Conservation (phyloP, 2,113 vertebrate genomes). For the Machaerirhynchus nigripectus region DNA sequence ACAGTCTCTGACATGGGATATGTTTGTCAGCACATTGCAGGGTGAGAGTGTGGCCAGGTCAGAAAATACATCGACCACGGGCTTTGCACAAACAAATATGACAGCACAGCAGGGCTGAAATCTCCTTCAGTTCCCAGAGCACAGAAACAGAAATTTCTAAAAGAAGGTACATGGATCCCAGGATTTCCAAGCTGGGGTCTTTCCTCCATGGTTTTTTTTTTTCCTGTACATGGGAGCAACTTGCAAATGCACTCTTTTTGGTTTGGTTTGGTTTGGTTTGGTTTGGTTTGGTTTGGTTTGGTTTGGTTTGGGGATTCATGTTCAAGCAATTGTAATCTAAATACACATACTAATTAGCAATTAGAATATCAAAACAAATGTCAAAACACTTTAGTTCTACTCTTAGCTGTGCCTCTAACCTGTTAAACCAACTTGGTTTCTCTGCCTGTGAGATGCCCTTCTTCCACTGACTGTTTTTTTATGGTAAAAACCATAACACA, state of each 20-base stretch:
- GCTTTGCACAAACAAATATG: background rate
- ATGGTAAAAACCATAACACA: rapidly evolving
- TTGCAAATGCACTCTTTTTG: background rate
- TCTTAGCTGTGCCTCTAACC: background rate
- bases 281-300: background rate
- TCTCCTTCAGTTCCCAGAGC: background rate
- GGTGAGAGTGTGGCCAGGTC: background rate
- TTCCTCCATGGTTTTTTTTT: background rate
- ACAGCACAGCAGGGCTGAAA: background rate
- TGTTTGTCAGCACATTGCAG: background rate
- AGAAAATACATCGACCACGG: rapidly evolving
- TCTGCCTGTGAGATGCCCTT: background rate
- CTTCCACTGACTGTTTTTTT: background rate
- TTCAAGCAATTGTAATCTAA: background rate
- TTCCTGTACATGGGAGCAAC: background rate
- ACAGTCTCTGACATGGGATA: background rate
- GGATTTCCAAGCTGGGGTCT: background rate
- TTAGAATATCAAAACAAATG: background rate
- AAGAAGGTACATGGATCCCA: background rate
- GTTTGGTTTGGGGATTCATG: background rate
- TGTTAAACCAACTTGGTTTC: background rate
- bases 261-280: background rate
- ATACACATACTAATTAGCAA: background rate
- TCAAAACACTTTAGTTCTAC: background rate
- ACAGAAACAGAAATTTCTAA: background rate